These are phyloP conservation scores for Siphlonurus alternatus DNA, from an alignment of 2,888 invertebrate species.

Conservation along the genomic window DNA sequence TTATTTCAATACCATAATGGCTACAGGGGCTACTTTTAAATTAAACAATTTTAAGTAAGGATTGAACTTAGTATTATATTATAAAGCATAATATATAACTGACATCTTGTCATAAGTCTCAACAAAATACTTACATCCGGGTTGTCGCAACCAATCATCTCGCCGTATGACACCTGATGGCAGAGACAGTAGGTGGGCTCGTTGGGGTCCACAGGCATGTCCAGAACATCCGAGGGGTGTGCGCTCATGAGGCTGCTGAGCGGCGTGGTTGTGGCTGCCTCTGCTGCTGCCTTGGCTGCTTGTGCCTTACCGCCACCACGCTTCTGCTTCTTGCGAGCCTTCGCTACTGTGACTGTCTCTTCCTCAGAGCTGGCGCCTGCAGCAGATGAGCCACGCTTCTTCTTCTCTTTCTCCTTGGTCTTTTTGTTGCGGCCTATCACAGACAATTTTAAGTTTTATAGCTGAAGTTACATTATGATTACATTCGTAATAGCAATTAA, in stretches of 20 bases:
- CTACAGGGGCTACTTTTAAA: too few relatives aligned
- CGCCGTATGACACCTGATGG: constrained; percentile 91
- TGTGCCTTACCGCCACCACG: constrained; percentile 24
- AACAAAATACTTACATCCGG: constrained; percentile 43
- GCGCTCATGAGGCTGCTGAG: constrained; percentile 34
- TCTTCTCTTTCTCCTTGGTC: constrained; percentile 46
- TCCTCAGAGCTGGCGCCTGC: constrained; percentile 31
- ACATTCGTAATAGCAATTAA: too few relatives aligned
- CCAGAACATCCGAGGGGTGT: constrained; percentile 60
- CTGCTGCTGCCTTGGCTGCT: constrained; percentile 22
- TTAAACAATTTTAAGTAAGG: too few relatives aligned
- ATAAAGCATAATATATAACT: too few relatives aligned
- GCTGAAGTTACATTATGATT: too few relatives aligned
- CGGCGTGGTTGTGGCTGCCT: constrained; percentile 20
- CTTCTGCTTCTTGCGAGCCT: constrained; percentile 37
- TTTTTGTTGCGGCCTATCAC: constrained; percentile 51
- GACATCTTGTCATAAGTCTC: too few relatives aligned
- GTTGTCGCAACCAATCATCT: constrained; percentile 96
- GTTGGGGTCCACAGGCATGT: constrained; percentile 69
- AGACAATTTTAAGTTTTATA: too few relatives aligned
- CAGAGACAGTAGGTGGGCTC: constrained; percentile 97
- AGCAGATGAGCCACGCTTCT: constrained; percentile 27
- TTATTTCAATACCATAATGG: too few relatives aligned
- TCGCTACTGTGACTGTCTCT: constrained; percentile 28
- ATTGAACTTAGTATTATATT: too few relatives aligned